phyloP scores from a whole-genome alignment of 2,113 vertebrate genomes.

The Cinclus mexicanus region DNA sequence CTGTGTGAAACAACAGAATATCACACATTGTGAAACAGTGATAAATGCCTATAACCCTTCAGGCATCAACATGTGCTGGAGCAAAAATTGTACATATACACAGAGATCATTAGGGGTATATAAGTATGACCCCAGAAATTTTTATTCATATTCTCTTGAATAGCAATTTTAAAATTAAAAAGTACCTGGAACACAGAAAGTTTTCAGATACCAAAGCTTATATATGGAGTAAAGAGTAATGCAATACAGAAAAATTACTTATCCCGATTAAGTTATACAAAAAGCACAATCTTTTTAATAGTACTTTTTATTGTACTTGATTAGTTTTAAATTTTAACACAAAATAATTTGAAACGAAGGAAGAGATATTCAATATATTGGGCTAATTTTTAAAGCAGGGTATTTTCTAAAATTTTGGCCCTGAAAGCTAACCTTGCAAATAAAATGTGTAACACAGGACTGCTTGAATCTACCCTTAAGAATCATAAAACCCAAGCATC shows the following conservation, averaged over 20 bases:
- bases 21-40: rapidly evolving
- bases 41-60: not conserved
- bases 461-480: not conserved
- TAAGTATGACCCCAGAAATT: not conserved
- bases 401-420: not conserved
- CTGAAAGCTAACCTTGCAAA: not conserved
- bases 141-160: not conserved
- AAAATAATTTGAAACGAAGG: not conserved
- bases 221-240: not conserved
- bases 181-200: not conserved
- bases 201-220: not conserved
- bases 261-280: not conserved
- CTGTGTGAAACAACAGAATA: not conserved
- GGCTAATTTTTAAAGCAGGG: not conserved
- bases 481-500: not conserved
- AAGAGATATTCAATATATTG: not conserved
- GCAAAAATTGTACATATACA: not conserved
- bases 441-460: not conserved
- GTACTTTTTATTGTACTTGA: not conserved
- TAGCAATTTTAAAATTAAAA: not conserved
- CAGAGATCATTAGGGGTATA: not conserved
- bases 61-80: not conserved
- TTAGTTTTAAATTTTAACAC: not conserved
- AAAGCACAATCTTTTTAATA: not conserved
- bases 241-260: not conserved